phyloP scores from a whole-genome alignment of 2,113 vertebrate species.

The Megatriorchis doriae region DNA sequence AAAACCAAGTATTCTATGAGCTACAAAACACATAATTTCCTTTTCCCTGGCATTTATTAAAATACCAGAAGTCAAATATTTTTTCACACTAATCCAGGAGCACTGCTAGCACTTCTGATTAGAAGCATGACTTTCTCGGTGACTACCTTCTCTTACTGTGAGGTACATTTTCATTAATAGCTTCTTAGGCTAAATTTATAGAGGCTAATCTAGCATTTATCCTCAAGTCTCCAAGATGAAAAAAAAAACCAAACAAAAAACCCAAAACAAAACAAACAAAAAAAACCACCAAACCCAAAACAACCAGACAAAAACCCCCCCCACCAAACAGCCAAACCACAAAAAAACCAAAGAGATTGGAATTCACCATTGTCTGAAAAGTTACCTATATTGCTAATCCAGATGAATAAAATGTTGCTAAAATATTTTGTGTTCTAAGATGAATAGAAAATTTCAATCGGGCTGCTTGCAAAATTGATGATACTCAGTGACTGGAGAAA shows the following conservation, averaged over 20 bases:
- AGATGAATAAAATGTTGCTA: not conserved
- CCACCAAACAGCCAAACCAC: not conserved
- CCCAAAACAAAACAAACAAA: too few relatives aligned
- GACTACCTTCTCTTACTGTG: not conserved
- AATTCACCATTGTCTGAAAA: not conserved
- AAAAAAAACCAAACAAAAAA: not conserved
- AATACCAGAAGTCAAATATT: not conserved
- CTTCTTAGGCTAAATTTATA: not conserved
- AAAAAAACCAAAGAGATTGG: not conserved
- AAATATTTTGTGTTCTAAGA: not conserved
- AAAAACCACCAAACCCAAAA: not conserved
- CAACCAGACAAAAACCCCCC: fast-evolving
- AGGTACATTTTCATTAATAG: not conserved
- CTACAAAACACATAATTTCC: not conserved
- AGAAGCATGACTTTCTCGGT: not conserved
- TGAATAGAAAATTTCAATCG: not conserved
- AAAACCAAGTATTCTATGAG: not conserved
- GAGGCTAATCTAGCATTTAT: not conserved
- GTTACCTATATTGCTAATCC: not conserved
- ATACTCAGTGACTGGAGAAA: not conserved
- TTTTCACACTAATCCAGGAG: not conserved
- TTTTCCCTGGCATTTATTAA: not conserved
- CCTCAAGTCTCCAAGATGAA: not conserved
- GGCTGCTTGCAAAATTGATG: not conserved
- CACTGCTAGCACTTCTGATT: not conserved